phyloP scores from a whole-genome alignment of 2,797 vertebrate genomes.

The Podargus strigoides region DNA sequence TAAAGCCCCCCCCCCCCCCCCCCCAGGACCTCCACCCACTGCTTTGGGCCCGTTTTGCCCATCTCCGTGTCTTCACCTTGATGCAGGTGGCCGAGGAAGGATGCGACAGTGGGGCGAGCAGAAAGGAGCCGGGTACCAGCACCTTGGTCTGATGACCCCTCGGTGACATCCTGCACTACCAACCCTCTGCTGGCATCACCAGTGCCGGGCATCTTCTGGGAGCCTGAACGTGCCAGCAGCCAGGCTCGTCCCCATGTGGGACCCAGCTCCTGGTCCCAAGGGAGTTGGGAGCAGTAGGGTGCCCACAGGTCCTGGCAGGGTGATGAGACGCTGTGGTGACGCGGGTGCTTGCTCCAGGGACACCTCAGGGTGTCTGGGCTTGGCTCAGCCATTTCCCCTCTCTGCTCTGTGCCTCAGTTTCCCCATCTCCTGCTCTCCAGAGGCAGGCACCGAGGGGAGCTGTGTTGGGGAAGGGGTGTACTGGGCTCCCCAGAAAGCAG shows the following conservation, averaged over 20 bases:
- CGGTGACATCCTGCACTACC: background rate
- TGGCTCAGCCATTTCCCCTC: background rate
- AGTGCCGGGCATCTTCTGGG: background rate
- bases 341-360: background rate
- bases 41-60: background rate
- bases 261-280: background rate
- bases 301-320: background rate
- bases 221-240: background rate
- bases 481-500: background rate
- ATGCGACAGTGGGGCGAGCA: fast-evolving
- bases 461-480: background rate
- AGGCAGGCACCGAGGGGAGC: fast-evolving
- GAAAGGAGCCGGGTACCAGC: background rate
- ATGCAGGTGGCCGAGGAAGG: background rate
- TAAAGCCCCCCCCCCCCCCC: background rate
- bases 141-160: background rate
- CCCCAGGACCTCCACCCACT: too few species aligned
- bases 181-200: fast-evolving
- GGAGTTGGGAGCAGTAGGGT: background rate
- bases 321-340: background rate
- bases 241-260: fast-evolving
- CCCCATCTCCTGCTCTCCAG: background rate
- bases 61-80: background rate
- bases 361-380: background rate
- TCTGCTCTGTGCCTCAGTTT: background rate